Base-by-base conservation (phyloP, 2,113 vertebrate genomes). In the Sterrhoptilus dennistouni region DNA sequence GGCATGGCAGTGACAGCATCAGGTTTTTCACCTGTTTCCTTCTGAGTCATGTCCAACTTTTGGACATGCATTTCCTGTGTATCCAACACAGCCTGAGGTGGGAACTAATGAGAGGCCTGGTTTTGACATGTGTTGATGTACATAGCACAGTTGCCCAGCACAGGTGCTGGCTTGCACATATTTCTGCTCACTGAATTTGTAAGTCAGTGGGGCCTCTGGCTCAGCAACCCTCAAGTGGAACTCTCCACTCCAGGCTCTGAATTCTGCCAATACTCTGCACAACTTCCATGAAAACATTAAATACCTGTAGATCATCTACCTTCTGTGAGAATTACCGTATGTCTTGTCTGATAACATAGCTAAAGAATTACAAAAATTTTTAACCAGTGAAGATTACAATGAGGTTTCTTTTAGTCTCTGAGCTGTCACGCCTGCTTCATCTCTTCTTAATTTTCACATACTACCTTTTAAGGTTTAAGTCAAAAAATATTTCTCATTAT, bases 321-420 rank as follows among this genome's bases (percentile, higher is more conserved):
- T 95, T 97, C 95, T 71, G 56, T 95, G 87, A 92, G 89, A 84
- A 95, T 94, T 97, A 88, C 49, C 54, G 4, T 79, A 96, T 97
- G 35, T 83, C 83, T 82, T 45, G 40, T 79, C 90, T 90, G 82
- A 88, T 93, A 92, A 90, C 12, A n/a, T 13, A 95, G 53, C 38
- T 61, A 44, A 90, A 87, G 84, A 94, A 96, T 94, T 94, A 95
- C 50, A 92, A 87, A 87, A 93, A 89, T 75, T 93, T 94, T 95
- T 80, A 89, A 88, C 61, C 72, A 95, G 45, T 63, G 70, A 93
- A 77, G 44, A 88, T 95, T 91, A 90, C 60, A 91, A 25, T 69
- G 38, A 86, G 36, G 14, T 5, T 69, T 92, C 90, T 81, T 89
- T 94, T 81, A 66, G 53, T 22, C 12, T 90, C 21, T 4, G 4